phyloP scores from a whole-genome alignment of 2,888 invertebrate genomes.

The Andrena chrysosceles region DNA sequence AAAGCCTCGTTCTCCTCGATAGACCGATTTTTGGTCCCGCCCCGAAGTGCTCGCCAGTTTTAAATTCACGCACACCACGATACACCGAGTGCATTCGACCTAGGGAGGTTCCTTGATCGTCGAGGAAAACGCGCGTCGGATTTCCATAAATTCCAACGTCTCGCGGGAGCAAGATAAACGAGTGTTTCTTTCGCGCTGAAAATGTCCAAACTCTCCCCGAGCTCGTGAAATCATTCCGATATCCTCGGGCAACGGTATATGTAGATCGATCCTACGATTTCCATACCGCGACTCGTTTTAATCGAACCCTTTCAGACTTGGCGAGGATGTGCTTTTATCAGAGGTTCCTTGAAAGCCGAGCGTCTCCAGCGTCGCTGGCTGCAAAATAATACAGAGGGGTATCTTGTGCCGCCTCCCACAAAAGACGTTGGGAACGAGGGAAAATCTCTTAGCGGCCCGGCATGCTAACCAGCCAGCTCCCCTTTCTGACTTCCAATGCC shows the following conservation, averaged over 20 bases:
- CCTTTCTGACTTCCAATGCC: conserved; percentile 35
- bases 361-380: conserved; percentile 32
- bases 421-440: conserved; percentile 42
- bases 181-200: not conserved
- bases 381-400: conserved; percentile 61
- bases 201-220: not conserved
- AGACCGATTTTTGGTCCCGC: conserved; percentile 25
- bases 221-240: conserved; percentile 41
- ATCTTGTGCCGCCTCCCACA: conserved; percentile 49
- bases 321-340: conserved; percentile 71
- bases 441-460: conserved; percentile 2
- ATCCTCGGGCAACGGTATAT: conserved; percentile 25
- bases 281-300: conserved; percentile 57
- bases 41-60: conserved; percentile 8
- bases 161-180: not conserved
- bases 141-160: not conserved
- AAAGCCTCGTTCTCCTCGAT: conserved; percentile 34
- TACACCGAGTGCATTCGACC: conserved; percentile 8
- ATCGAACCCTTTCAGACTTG: conserved; percentile 66
- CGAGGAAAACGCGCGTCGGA: not conserved
- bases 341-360: conserved; percentile 64
- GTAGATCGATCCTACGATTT: conserved; percentile 60
- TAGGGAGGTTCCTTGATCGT: not conserved
- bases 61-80: conserved; percentile 2
- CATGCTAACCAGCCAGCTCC: conserved; percentile 43